Evolutionary conservation across 2,888 invertebrate genomes (phyloP), one percentile per base, ranked within the genome.

Genomic region (Patella ulyssiponensis): DNA sequence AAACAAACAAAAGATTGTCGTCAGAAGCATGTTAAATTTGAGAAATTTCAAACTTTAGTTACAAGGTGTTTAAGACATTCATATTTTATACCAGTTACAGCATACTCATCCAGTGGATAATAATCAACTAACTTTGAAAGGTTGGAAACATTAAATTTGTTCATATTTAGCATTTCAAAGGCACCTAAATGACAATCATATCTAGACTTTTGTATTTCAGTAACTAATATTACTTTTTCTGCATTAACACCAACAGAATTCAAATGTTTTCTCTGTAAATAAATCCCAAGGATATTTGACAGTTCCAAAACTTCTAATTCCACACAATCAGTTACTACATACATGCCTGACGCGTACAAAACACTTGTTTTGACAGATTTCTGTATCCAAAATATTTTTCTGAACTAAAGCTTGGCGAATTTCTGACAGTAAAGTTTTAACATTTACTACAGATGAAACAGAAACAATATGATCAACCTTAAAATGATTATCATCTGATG

Each of bases 51-150:
- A 69, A 69, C 69, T 27, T 20, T 20, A 69, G 27, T 27, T n/a
- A 71, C 71, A 44, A 71, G n/a, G 17, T 71, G 71, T 71, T 71
- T 71, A 71, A 51, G 71, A 14, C 23, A 23, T 23, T 17, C 17
- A 52, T 20, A 52, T 56, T 33, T 33, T 33, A 33, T 20, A 53
- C 56, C 73, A 56, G n/a, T 20, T n/a, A 73, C 54, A 52, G 33
- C 56, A 23, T 73, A 73, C 20, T 51, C 27, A 54, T 17, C 33
- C n/a, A 73, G 33, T n/a, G 73, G 73, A 73, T 73, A 73, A 73
- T 73, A 73, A 56, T 73, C 73, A 54, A 51, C 33, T 54, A 73
- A 33, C 20, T 73, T 23, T 14, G 53, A 17, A 56, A 56, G 5
- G 23, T 20, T 23, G 20, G 11, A n/a, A 27, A 73, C 23, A 53